A percentile compares a stretch with the other conserved stretches of the same genome.
phyloP scores from a whole-genome alignment of 2,797 vertebrate species.

The Mionectes olivaceus region DNA sequence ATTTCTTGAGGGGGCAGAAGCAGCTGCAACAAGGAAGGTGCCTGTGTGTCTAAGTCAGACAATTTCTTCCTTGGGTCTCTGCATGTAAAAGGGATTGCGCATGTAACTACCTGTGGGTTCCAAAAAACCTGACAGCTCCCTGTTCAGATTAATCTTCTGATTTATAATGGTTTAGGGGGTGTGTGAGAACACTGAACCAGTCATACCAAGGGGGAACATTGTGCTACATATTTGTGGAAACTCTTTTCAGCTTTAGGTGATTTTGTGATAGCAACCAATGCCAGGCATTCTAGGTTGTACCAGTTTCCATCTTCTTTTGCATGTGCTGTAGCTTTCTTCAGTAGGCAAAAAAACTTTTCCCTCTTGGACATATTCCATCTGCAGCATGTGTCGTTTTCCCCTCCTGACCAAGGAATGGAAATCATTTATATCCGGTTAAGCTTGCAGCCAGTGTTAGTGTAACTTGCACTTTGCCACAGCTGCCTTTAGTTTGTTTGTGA shows the following conservation, averaged over 20 bases:
- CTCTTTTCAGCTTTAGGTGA: neutral
- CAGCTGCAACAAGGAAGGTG: neutral
- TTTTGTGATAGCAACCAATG: neutral
- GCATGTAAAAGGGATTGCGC: neutral
- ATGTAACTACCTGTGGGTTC: neutral
- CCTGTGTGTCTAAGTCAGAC: neutral
- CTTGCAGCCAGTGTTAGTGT: neutral
- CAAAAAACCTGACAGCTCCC: neutral
- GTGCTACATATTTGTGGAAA: rapidly evolving
- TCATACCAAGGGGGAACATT: rapidly evolving
- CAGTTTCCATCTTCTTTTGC: neutral
- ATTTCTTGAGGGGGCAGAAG: neutral
- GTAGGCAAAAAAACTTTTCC: neutral
- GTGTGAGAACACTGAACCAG: neutral
- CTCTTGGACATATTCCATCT: neutral
- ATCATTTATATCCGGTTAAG: neutral
- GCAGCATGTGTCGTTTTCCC: neutral
- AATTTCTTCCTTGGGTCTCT: neutral
- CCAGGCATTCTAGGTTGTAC: neutral
- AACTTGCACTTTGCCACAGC: neutral
- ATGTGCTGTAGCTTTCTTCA: neutral
- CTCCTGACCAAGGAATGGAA: neutral
- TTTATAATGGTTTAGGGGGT: neutral
- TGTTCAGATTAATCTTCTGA: rapidly evolving
- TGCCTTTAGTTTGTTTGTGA: neutral